Conservation (phyloP, 2,113 vertebrate genomes). For the Fregata magnificens region DNA sequence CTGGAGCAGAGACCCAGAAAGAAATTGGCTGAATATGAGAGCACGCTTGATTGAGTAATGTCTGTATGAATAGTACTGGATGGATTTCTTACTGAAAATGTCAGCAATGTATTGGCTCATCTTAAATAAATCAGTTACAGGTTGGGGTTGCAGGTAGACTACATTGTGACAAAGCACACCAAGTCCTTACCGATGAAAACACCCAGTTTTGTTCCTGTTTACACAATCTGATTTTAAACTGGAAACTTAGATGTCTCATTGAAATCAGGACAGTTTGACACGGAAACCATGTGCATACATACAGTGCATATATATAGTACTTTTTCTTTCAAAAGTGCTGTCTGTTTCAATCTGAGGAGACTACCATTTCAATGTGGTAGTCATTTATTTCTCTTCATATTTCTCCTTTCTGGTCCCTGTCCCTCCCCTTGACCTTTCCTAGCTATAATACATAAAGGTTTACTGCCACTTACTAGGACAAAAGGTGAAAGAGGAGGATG, state of each 20-base stretch:
- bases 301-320: neutral
- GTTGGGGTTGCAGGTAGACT: neutral
- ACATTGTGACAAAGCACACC: neutral
- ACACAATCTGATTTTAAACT: neutral
- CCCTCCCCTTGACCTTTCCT: neutral
- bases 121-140: neutral
- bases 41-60: neutral
- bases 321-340: neutral
- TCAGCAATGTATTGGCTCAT: neutral
- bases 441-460: neutral
- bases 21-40: neutral
- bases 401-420: neutral
- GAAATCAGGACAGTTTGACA: neutral
- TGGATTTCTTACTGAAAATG: neutral
- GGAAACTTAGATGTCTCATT: neutral
- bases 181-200: neutral
- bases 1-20: conserved; percentile 13
- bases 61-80: neutral
- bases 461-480: neutral
- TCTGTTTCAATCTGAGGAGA: neutral
- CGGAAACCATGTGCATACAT: neutral
- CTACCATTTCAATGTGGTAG: neutral
- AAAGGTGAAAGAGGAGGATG: neutral
- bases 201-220: neutral
- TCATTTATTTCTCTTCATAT: neutral